Percentiles rank a stretch among this genome's conserved stretches.
phyloP scores from a whole-genome alignment of 2,113 vertebrate species.

The Phodopus roborovskii region DNA sequence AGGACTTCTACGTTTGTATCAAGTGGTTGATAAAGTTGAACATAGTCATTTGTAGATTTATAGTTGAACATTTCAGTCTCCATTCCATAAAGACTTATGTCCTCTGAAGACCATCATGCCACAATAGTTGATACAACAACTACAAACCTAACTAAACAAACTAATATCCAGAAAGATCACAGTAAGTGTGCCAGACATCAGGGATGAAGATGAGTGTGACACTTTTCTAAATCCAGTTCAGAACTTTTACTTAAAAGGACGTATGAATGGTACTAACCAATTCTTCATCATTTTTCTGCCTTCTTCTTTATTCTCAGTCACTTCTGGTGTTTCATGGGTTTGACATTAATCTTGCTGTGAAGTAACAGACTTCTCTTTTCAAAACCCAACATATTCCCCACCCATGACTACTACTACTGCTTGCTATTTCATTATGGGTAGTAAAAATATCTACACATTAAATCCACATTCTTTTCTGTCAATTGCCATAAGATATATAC shows the following conservation, averaged over 20 bases:
- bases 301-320: slow-evolving; percentile 7
- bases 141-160: neutral
- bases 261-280: neutral
- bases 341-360: neutral
- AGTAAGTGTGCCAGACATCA: neutral
- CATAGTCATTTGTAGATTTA: neutral
- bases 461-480: neutral
- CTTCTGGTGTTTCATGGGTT: neutral
- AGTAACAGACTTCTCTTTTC: neutral
- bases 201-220: neutral
- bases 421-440: neutral
- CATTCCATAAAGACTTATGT: neutral
- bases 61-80: neutral
- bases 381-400: neutral
- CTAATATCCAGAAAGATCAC: too few relatives aligned
- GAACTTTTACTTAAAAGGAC: slow-evolving; percentile 9
- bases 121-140: neutral
- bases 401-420: neutral
- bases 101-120: neutral
- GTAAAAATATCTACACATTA: neutral
- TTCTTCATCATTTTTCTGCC: neutral
- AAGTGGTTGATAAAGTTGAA: neutral
- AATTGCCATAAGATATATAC: neutral
- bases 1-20: neutral
- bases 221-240: neutral